phyloP scores from a whole-genome alignment of 2,113 vertebrate species.

The Tachuris rubrigastra region DNA sequence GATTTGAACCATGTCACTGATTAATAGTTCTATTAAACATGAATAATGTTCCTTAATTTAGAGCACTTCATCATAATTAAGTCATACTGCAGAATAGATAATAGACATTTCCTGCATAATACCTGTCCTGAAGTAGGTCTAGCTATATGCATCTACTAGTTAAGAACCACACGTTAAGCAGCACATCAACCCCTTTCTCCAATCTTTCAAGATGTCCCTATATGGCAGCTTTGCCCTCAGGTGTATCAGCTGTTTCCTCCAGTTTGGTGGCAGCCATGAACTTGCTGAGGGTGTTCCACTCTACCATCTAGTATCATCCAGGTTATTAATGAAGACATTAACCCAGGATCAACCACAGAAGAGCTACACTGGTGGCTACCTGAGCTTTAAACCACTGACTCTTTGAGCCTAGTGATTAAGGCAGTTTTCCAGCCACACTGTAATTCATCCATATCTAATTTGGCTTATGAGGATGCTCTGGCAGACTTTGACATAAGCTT shows the following conservation, averaged over 20 bases:
- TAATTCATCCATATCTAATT: neutral
- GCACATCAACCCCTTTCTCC: neutral
- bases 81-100: neutral
- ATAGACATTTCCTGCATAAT: neutral
- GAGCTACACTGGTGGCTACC: neutral
- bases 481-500: neutral
- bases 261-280: neutral
- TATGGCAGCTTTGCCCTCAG: neutral
- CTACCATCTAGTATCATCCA: neutral
- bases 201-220: neutral
- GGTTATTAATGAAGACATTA: neutral
- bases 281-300: neutral
- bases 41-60: neutral
- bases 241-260: neutral
- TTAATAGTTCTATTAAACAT: neutral
- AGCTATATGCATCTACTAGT: neutral
- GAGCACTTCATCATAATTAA: constrained; percentile 10
- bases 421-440: neutral
- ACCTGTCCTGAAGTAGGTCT: neutral
- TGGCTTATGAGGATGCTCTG: neutral
- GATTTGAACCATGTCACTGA: neutral
- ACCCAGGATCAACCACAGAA: neutral
- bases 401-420: neutral
- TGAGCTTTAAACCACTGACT: neutral
- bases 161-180: neutral